phyloP scores from a whole-genome alignment of 1,140 invertebrate genomes.

The Drosophila pruinosa region DNA sequence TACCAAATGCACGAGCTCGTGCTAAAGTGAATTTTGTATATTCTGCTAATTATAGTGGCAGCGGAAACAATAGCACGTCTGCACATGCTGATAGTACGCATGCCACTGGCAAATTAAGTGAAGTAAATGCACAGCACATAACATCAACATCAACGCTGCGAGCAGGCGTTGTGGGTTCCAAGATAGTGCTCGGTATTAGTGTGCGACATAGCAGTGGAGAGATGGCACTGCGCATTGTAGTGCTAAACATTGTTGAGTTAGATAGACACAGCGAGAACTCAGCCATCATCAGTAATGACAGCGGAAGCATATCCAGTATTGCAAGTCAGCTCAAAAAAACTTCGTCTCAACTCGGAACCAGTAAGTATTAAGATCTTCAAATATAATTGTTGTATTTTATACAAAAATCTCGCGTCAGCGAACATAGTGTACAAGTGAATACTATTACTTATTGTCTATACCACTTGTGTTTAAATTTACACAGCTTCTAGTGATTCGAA shows the following conservation, averaged over 20 bases:
- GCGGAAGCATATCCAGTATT: constrained; percentile 62
- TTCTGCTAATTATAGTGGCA: constrained; percentile 51
- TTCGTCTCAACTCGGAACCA: constrained; percentile 57
- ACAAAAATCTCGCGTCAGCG: too few species aligned
- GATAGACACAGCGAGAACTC: constrained; percentile 62
- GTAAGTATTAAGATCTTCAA: constrained; percentile 31
- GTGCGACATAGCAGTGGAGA: constrained; percentile 74
- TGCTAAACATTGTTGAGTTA: constrained; percentile 71
- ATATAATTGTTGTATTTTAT: too few species aligned
- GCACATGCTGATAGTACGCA: constrained; percentile 28
- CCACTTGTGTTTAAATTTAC: neutral
- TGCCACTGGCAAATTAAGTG: constrained; percentile 46
- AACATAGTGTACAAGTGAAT: neutral
- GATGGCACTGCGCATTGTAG: constrained; percentile 71
- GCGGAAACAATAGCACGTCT: constrained; percentile 21
- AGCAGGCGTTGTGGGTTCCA: constrained; percentile 77
- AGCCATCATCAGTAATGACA: constrained; percentile 62
- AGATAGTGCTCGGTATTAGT: constrained; percentile 72
- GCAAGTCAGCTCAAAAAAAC: constrained; percentile 63
- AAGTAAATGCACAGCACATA: constrained; percentile 62
- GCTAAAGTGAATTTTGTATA: constrained; percentile 74
- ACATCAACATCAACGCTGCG: constrained; percentile 76
- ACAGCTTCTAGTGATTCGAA: constrained; percentile 56
- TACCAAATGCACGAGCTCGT: constrained; percentile 71
- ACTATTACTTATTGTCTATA: neutral